Evolutionary conservation across 2,888 invertebrate genomes (phyloP), one percentile per base, ranked within the genome.

Genomic region (Drosophila phalerata): DNA sequence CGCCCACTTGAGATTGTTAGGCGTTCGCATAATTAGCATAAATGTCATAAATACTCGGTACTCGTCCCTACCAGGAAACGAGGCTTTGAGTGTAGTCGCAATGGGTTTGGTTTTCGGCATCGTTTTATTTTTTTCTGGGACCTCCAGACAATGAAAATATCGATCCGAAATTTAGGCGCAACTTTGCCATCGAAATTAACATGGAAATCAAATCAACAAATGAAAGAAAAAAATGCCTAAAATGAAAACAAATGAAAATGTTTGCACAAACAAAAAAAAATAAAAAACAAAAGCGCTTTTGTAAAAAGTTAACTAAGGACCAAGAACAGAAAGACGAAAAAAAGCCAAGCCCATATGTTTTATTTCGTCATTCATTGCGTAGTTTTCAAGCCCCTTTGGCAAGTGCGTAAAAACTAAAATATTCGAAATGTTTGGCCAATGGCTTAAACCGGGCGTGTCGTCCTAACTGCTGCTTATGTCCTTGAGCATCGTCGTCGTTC

Each of bases 191-290:
- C 56, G 62, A 74, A 88, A 86, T 88, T 78, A 86, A 86, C 78
- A 86, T 88, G 73, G 67, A 73, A 86, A 79, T 81, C 85, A 71
- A 85, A 85, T 85, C 81, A 81, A 79, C 70, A 77, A 84, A 78
- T 77, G 61, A 66, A 68, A 69, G 51, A 49, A 61, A 57, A 30
- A 38, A 47, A 22, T 22, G n/a, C 37, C 22, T 15, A 51, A 51
- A 64, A 42, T 71, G 47, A 62, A 79, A 78, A 75, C 73, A 56
- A 80, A 81, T 82, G 65, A 75, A 80, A 76, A 61, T 80, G 79
- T 79, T 80, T 77, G 71, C 55, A 30, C 70, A 73, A 69, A 71
- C 51, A 66, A 61, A 32, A 22, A 69, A 62, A 55, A 56, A 66
- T 52, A 32, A 22, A 69, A 62, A 55, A 56, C 58, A 22, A 56